Evolutionary conservation across 2,113 vertebrate genomes (phyloP).

Genomic region (Oriolus oriolus): DNA sequence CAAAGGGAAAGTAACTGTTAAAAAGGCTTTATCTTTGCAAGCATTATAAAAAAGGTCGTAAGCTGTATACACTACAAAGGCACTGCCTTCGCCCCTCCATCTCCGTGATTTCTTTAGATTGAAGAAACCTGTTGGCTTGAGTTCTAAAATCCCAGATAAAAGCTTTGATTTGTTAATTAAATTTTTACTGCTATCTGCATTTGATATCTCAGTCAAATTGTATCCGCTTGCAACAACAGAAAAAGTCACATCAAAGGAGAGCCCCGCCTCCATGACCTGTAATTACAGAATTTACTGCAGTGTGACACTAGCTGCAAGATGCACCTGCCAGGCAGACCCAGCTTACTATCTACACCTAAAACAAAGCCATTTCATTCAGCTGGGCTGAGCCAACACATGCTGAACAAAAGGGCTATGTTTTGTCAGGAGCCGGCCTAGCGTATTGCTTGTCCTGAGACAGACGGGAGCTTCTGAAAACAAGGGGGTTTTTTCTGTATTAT

Average conservation of each 20-base stretch:
- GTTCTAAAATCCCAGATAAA: constrained; percentile 74
- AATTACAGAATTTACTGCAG: constrained; percentile 71
- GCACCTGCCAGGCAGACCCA: constrained; percentile 57
- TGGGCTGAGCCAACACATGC: neutral
- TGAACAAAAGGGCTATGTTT: constrained; percentile 21
- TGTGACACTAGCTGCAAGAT: constrained; percentile 53
- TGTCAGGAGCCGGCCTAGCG: neutral
- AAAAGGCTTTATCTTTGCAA: constrained; percentile 48
- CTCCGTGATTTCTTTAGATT: constrained; percentile 55
- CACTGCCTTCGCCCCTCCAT: constrained; percentile 6
- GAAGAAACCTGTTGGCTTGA: constrained; percentile 74
- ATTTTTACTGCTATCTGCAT: constrained; percentile 76
- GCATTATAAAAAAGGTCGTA: constrained; percentile 16
- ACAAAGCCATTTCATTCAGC: constrained; percentile 21
- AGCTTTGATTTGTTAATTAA: constrained; percentile 80
- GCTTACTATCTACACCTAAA: neutral
- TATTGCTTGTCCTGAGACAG: neutral
- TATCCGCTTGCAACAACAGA: constrained; percentile 66
- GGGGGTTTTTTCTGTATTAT: neutral
- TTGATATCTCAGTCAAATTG: constrained; percentile 75
- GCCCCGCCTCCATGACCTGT: constrained; percentile 58
- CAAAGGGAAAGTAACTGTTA: neutral
- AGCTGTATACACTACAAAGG: constrained; percentile 56
- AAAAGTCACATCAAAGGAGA: constrained; percentile 73
- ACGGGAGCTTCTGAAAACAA: neutral